These are phyloP conservation scores for Micrasema longulum DNA, from an alignment of 1,140 invertebrate genomes.

Conservation along the genomic window DNA sequence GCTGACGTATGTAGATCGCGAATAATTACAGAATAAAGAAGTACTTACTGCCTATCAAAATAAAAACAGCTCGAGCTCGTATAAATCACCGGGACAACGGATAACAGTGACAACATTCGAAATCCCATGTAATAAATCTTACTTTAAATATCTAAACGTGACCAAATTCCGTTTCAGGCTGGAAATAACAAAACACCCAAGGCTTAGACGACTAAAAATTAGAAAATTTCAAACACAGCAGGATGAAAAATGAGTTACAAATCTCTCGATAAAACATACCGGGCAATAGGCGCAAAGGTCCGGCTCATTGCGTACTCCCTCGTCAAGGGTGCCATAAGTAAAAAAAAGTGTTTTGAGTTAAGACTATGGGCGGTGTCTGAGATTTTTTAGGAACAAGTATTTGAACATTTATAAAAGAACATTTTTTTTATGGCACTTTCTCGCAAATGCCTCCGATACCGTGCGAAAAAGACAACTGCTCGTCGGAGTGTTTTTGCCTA, in stretches of 20 bases:
- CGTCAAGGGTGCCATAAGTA: no score
- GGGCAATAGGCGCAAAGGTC: slow-evolving; percentile 7
- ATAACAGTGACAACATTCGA: slow-evolving; percentile 26
- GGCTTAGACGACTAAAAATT: slow-evolving; percentile 34
- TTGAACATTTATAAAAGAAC: no score
- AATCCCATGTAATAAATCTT: slow-evolving; percentile 26
- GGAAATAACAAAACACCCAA: background rate
- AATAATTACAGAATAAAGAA: no score
- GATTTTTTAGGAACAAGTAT: no score
- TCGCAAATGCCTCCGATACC: no score
- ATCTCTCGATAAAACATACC: slow-evolving; percentile 23
- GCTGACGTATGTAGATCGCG: no score
- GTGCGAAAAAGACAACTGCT: no score
- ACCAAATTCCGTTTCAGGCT: background rate
- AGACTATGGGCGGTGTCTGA: no score
- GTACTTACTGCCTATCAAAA: slow-evolving; percentile 5
- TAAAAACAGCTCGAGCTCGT: background rate
- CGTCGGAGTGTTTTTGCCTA: no score
- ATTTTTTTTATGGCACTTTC: no score
- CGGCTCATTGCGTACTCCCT: slow-evolving; percentile 1
- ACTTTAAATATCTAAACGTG: slow-evolving; percentile 24
- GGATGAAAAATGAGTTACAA: slow-evolving; percentile 49
- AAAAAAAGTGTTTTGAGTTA: no score
- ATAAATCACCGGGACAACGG: slow-evolving; percentile 27
- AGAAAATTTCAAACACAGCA: slow-evolving; percentile 14